Percentiles rank a stretch among this genome's conserved stretches.
Evolutionary conservation across 2,797 vertebrate species (phyloP).

Genomic region (Melanotaenia nigrans): DNA sequence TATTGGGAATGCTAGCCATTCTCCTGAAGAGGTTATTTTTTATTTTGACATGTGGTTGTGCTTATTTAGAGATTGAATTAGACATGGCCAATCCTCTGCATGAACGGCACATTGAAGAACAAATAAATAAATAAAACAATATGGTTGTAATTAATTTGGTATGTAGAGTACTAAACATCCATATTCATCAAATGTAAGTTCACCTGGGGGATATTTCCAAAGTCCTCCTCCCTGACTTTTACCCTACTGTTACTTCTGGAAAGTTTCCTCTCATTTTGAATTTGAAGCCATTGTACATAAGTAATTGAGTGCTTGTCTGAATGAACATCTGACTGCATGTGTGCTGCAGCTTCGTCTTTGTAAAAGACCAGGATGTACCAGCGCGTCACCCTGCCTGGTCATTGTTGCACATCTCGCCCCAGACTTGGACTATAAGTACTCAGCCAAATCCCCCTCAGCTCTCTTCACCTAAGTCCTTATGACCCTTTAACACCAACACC

Average conservation of each 20-base stretch:
- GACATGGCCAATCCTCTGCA: not conserved
- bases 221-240: not conserved
- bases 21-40: not conserved
- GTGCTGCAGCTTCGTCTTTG: not conserved
- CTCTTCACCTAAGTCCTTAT: constrained; percentile 56
- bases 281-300: not conserved
- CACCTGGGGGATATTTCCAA: not conserved
- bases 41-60: not conserved
- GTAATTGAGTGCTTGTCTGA: not conserved
- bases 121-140: not conserved
- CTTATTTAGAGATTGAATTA: not conserved
- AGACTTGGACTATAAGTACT: constrained; percentile 43
- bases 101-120: not conserved
- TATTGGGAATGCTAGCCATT: not conserved
- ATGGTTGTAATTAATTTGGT: not conserved
- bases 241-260: not conserved
- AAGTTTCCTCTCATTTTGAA: not conserved
- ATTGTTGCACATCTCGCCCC: not conserved
- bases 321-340: not conserved
- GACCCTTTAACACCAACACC: constrained; percentile 64
- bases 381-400: not conserved
- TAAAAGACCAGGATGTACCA: not conserved
- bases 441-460: constrained; percentile 58
- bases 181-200: not conserved
- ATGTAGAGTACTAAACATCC: not conserved